Conservation (phyloP, 2,888 invertebrate species). For the Himalopsyche anomala region DNA sequence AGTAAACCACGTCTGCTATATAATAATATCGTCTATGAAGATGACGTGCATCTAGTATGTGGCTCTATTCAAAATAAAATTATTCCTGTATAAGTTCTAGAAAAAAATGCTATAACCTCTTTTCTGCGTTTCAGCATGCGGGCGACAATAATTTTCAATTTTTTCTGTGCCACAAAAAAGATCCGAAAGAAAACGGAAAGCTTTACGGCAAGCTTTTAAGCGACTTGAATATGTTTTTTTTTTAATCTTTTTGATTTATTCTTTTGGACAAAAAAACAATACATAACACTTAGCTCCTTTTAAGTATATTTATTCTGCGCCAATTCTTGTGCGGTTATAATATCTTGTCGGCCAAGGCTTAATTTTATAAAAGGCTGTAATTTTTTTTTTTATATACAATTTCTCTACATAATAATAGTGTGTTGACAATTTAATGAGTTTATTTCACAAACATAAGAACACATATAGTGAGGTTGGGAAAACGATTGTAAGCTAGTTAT, state of each 20-base stretch:
- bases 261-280: not conserved
- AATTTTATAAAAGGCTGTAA: no score
- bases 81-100: not conserved
- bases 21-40: no score
- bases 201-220: conserved; percentile 1
- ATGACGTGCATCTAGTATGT: no score
- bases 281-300: not conserved
- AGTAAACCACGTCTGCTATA: no score
- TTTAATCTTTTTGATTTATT: not conserved
- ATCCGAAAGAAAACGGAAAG: not conserved
- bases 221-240: conserved; percentile 25
- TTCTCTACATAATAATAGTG: no score
- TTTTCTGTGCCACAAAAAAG: not conserved
- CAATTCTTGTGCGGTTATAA: not conserved
- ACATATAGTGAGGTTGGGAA: no score
- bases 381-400: no score
- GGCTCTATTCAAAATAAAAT: no score
- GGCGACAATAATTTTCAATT: conserved; percentile 5
- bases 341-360: not conserved
- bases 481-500: no score
- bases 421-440: no score
- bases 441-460: no score
- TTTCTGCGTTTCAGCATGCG: not conserved
- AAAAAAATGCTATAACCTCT: not conserved
- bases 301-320: not conserved